Evolutionary conservation across 2,113 vertebrate species (phyloP).

Genomic region (Neolamprologus variostigma): DNA sequence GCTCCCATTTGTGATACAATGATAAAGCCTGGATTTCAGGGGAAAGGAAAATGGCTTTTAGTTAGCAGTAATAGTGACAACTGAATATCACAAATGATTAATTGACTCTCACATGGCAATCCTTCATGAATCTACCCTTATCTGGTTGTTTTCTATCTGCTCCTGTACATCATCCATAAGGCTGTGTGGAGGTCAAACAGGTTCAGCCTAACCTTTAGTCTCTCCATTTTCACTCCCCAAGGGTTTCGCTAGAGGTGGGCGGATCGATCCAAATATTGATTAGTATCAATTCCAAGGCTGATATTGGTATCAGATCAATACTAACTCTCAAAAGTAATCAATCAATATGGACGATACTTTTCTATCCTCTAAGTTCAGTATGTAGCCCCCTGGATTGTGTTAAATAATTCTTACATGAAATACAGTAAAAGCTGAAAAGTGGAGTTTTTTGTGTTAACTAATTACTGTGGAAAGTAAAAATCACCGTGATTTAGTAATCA

Average conservation of each 20-base stretch:
- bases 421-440: neutral
- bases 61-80: neutral
- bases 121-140: neutral
- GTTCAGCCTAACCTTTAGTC: neutral
- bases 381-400: neutral
- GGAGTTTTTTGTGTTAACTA: neutral
- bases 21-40: neutral
- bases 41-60: neutral
- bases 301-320: neutral
- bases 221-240: neutral
- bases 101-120: neutral
- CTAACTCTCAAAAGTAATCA: neutral
- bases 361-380: neutral
- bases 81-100: neutral
- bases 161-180: neutral
- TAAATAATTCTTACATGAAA: neutral
- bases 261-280: neutral
- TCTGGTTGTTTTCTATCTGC: neutral
- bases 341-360: neutral
- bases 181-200: neutral
- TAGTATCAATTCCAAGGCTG: neutral
- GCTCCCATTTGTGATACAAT: neutral
- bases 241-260: neutral
- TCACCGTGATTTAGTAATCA: neutral
- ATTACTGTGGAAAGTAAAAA: neutral